Base-by-base conservation (phyloP, 2,113 vertebrate genomes). In the Peromyscus californicus region DNA sequence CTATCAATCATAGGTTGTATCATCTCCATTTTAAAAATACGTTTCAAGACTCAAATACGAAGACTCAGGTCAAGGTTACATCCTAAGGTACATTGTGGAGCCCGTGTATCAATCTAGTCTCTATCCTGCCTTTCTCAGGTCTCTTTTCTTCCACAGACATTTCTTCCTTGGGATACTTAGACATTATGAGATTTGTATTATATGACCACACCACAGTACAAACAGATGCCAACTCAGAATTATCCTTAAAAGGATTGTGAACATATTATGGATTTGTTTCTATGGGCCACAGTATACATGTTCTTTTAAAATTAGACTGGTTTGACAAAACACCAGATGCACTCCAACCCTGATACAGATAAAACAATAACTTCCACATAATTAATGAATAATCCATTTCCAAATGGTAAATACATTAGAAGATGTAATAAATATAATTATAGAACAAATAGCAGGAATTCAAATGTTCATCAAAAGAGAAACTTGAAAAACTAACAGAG, bases 401-500 rank as follows among this genome's bases (percentile, higher is more conserved):
- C 51, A 90, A 95, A 96, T 70, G 72, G 86, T 74, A 96, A 93
- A 57, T 83, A 57, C 39, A 95, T 94, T 96, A 94, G 24, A 89
- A 90, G 87, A 96, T 42, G 26, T 69, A 97, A 82, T 54, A 96
- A 95, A 97, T 72, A 94, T 4, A 89, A 91, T 91, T 94, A 95
- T 1, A 79, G 61, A 87, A 74, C n/a, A 91, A 79, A 88, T 10
- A 94, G 63, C 45, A 96, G 26, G 78, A 90, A 97, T 63, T 86
- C 76, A 94, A 97, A 94, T 78, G 76, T 96, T 97, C 57, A 94
- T 95, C 65, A 90, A 94, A 94, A 94, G 84, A 95, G n/a, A 94
- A 90, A 96, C 51, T 48, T 85, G 51, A 95, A 90, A 91, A 90
- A 92, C 1, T 84, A 42, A 51, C 22, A 96, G 65, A 87, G 82